Conservation (phyloP, 2,113 vertebrate genomes). For the Syrmaticus mikado region DNA sequence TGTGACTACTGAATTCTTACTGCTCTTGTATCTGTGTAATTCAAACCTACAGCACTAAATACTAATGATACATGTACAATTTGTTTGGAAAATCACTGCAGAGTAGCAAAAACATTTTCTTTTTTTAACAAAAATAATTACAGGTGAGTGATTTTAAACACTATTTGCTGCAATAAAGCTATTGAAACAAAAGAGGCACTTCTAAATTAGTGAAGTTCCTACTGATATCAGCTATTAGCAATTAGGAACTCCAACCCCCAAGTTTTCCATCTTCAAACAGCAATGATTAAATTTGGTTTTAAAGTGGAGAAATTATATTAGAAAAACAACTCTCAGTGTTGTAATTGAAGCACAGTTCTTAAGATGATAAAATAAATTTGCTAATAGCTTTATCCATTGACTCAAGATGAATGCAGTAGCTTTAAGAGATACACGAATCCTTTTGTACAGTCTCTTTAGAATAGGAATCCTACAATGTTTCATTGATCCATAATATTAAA, state of each 20-base stretch:
- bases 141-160: constrained; percentile 68
- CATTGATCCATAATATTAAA: background rate
- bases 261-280: constrained; percentile 60
- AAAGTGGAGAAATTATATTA: constrained; percentile 72
- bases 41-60: constrained; percentile 21
- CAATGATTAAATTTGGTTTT: constrained; percentile 70
- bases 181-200: constrained; percentile 74
- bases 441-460: background rate
- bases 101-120: constrained; percentile 52
- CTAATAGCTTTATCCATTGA: constrained; percentile 61
- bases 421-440: background rate
- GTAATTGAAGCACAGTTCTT: constrained; percentile 65
- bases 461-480: background rate
- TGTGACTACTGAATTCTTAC: background rate
- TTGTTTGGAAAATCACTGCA: constrained; percentile 49
- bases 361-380: constrained; percentile 63
- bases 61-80: constrained; percentile 23
- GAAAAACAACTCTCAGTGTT: constrained; percentile 61
- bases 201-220: constrained; percentile 70
- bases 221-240: constrained; percentile 70
- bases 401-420: background rate
- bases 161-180: constrained; percentile 55
- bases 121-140: constrained; percentile 63
- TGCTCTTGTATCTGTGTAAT: background rate
- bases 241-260: constrained; percentile 59